Base-by-base conservation (phyloP, 2,797 vertebrate species). In the Notolepis coatsorum region DNA sequence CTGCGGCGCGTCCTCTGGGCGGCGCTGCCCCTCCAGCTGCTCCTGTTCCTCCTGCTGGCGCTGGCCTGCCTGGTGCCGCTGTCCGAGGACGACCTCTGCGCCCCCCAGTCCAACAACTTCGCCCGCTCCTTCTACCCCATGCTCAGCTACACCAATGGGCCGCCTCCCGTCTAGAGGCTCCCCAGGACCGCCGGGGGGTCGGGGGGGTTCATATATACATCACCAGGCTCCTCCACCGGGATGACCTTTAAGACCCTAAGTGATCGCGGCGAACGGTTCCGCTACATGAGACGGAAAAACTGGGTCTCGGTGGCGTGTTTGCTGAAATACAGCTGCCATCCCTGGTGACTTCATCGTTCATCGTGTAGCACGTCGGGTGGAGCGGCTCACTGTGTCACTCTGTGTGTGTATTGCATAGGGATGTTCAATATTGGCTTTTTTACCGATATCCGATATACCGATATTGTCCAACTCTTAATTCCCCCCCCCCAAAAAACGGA, bases 121-220 rank as follows among this genome's bases (percentile, higher is more conserved):
- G 95, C 96, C 65, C 92, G 94, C 18, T 99, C 97, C 56, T 96
- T 99, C 84, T 95, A 97, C 75, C 96, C 95, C 13, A 97, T 96
- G 96, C 94, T 98, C 64, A 93, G 95, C 87, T 98, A 98, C 82
- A 96, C 90, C 9, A 97, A 98, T 2, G 97, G 97, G 21, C 97
- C 97, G 0, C 97, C 97, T 61, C 96, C 97, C 0, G 92, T 98
- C 66, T 99, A 93, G 42, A 24, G 42, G 25, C 24, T 9, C 17
- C 15, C 18, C n/a, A 27, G 42, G 13, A 37, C 33, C 3, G 39
- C 31, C 10, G 1, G 20, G n/a, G 4, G 7, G 48, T 33, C n/a
- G 38, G 1, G n/a, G 5, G 25, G 0, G 23, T 37, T 30, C 20
- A 47, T 51, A n/a, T n/a, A n/a, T 47, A 57, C 54, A 60, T 61